Evolutionary conservation across 2,113 vertebrate species (phyloP).

Genomic region (Phyllostomus discolor): DNA sequence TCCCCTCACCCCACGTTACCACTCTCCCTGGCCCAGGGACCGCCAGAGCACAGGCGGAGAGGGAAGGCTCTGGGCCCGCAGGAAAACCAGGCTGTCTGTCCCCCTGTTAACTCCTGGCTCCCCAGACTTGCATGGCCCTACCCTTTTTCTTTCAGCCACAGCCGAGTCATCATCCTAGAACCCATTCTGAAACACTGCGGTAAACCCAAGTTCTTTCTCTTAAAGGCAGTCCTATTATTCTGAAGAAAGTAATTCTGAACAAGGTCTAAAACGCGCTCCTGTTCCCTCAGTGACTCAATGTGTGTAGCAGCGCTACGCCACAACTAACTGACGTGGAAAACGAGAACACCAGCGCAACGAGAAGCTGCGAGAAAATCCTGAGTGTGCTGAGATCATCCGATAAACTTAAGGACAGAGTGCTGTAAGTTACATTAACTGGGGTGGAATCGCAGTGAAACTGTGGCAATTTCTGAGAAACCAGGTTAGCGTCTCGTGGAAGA

Average conservation of each 20-base stretch:
- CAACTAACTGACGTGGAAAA: background rate
- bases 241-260: background rate
- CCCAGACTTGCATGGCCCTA: background rate
- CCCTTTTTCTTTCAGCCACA: background rate
- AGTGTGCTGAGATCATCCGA: background rate
- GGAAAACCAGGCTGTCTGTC: too few species aligned
- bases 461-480: background rate
- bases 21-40: too few species aligned
- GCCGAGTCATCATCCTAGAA: background rate
- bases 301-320: background rate
- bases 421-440: background rate
- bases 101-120: background rate
- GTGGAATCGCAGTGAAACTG: background rate
- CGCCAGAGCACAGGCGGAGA: background rate
- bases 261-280: background rate
- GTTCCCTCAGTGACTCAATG: background rate
- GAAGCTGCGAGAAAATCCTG: background rate
- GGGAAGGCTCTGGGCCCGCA: background rate
- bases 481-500: background rate
- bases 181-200: background rate
- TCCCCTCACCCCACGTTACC: background rate
- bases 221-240: background rate
- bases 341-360: background rate
- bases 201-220: background rate
- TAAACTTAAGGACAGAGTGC: background rate